Conservation (phyloP, 2,113 vertebrate species). For the Clupea harengus region DNA sequence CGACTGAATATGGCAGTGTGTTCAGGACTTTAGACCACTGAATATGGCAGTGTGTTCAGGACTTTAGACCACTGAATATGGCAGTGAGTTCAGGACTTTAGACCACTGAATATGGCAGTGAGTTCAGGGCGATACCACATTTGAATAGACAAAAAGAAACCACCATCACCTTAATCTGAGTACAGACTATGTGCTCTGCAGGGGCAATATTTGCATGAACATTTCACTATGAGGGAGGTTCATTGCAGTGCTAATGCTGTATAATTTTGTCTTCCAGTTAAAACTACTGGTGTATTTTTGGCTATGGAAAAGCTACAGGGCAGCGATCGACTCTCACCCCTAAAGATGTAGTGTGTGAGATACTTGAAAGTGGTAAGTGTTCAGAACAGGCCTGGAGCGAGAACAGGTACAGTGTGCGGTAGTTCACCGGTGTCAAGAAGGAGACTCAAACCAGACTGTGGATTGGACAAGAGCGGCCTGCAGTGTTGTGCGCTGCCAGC, state of each 20-base stretch:
- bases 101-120: background rate
- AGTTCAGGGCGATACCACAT: background rate
- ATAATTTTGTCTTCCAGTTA: background rate
- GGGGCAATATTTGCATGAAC: background rate
- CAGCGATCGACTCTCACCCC: slow-evolving; percentile 47
- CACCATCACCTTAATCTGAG: background rate
- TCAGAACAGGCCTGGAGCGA: background rate
- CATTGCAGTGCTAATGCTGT: background rate
- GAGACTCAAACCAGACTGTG: background rate
- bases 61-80: no score
- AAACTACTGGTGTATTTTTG: background rate
- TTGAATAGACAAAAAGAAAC: background rate
- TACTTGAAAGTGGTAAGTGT: background rate
- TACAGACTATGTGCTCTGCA: background rate
- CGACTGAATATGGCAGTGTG: no score
- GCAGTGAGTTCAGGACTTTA: background rate
- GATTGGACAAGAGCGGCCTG: background rate
- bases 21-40: no score
- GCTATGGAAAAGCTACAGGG: slow-evolving; percentile 6
- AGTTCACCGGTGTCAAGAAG: slow-evolving; percentile 1
- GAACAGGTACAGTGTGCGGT: background rate
- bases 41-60: no score
- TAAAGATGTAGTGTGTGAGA: slow-evolving; percentile 36
- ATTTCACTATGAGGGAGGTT: background rate
- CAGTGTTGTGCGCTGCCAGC: slow-evolving; percentile 40